A percentile compares a stretch with the other conserved stretches of the same genome.
These are phyloP conservation scores for Sebastes umbrosus DNA, from an alignment of 2,797 vertebrate species.

Conservation along the genomic window DNA sequence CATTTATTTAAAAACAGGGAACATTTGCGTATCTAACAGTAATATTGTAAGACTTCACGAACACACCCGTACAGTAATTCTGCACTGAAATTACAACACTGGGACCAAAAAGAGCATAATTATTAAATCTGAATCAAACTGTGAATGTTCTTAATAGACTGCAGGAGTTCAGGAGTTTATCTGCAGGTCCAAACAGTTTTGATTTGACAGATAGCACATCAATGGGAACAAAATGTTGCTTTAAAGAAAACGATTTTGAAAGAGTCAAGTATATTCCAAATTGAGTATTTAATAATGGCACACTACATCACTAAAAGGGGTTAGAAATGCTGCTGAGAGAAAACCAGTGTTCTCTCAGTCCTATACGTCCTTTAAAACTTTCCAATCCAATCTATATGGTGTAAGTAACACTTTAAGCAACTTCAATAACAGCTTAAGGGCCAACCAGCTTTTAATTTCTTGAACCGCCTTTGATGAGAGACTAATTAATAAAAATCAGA, in stretches of 20 bases:
- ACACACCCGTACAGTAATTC: not conserved
- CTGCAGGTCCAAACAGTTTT: not conserved
- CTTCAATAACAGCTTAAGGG: conserved; percentile 38
- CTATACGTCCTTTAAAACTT: not conserved
- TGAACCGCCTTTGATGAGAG: conserved; percentile 57
- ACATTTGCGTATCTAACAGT: not conserved
- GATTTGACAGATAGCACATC: not conserved
- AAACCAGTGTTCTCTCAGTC: not conserved
- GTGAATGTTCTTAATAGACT: not conserved
- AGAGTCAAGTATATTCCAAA: not conserved
- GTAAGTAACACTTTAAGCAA: conserved; percentile 22
- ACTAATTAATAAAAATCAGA: conserved; percentile 67
- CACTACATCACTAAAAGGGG: not conserved
- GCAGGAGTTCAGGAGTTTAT: not conserved
- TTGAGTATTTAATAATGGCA: not conserved
- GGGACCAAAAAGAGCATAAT: not conserved
- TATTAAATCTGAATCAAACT: not conserved
- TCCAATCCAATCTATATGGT: not conserved
- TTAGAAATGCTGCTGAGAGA: not conserved
- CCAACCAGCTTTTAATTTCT: conserved; percentile 33
- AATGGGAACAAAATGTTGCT: not conserved
- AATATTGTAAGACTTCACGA: not conserved
- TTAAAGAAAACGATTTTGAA: not conserved
- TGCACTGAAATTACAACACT: not conserved
- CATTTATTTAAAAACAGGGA: too few species aligned